A percentile compares a stretch with the other conserved stretches of the same genome.
Conservation (phyloP, 2,888 invertebrate species). For the Brachypalpus laphriformis region DNA sequence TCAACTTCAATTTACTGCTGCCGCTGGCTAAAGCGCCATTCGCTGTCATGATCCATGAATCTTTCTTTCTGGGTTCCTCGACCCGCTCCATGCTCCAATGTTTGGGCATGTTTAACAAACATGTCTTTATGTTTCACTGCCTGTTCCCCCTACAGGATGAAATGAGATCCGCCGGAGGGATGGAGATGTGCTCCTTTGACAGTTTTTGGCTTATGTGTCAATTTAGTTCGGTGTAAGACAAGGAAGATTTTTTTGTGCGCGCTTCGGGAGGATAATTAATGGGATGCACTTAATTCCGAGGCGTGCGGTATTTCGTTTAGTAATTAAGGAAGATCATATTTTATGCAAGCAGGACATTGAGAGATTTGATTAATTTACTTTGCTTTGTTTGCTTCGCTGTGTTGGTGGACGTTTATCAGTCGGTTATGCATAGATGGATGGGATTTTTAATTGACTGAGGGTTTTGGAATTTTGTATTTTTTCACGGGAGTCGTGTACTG, state of each 20-base stretch:
- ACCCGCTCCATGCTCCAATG: slow-evolving; percentile 27
- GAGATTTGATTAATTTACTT: slow-evolving; percentile 69
- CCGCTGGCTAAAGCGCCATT: slow-evolving; percentile 54
- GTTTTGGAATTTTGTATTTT: slow-evolving; percentile 4
- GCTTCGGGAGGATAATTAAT: slow-evolving; percentile 78
- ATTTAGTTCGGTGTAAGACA: slow-evolving; percentile 57
- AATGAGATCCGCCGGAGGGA: neutral
- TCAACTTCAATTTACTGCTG: slow-evolving; percentile 46
- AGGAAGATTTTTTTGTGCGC: slow-evolving; percentile 22
- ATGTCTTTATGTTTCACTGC: slow-evolving; percentile 38
- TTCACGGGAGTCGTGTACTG: neutral
- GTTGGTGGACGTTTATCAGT: slow-evolving; percentile 39
- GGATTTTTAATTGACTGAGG: slow-evolving; percentile 47
- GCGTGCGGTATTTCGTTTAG: slow-evolving; percentile 74
- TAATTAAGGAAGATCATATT: slow-evolving; percentile 71
- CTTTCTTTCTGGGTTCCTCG: slow-evolving; percentile 32
- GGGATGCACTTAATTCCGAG: slow-evolving; percentile 75
- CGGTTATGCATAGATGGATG: slow-evolving; percentile 48
- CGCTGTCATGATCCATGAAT: slow-evolving; percentile 61
- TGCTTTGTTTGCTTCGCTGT: slow-evolving; percentile 24
- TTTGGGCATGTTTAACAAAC: slow-evolving; percentile 70
- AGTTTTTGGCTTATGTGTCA: slow-evolving; percentile 70
- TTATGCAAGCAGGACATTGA: slow-evolving; percentile 60
- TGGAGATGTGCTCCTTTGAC: slow-evolving; percentile 38
- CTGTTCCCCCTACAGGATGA: neutral